Conservation (phyloP, 2,888 invertebrate species). For the Drosophila melanosoma region DNA sequence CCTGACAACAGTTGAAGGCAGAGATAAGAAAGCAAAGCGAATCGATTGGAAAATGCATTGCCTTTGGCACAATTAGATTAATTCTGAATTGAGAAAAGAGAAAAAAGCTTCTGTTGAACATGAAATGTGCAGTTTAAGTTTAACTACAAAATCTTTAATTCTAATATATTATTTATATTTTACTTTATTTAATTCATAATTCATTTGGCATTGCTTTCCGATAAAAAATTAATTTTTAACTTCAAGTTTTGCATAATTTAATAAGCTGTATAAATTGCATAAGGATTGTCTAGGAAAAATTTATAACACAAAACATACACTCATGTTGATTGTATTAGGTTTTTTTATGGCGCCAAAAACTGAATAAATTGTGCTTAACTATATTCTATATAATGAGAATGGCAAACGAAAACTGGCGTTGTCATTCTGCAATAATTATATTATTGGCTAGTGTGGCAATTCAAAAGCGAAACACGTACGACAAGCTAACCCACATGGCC, state of each 20-base stretch:
- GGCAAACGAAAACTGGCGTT: conserved; percentile 5
- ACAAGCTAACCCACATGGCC: conserved; percentile 15
- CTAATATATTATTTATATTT: too few species aligned
- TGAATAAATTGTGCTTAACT: background rate
- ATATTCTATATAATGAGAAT: background rate
- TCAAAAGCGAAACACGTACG: conserved; percentile 72
- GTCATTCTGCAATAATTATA: conserved; percentile 41
- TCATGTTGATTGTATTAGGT: background rate
- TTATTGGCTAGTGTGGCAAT: conserved; percentile 43
- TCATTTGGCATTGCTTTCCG: background rate
- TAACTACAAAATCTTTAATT: too few species aligned
- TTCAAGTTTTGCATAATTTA: background rate
- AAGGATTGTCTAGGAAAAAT: background rate
- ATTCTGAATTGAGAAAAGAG: background rate
- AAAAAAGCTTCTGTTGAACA: background rate
- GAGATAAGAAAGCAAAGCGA: background rate
- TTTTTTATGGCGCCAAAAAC: background rate
- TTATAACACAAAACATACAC: background rate
- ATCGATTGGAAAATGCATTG: background rate
- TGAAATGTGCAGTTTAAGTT: background rate
- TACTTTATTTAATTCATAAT: background rate
- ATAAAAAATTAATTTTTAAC: background rate
- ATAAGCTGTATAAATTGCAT: background rate
- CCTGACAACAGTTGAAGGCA: conserved; percentile 24
- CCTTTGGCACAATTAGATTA: conserved; percentile 2